Base-by-base conservation (phyloP, 2,888 invertebrate genomes). In the Torymus tubicola region DNA sequence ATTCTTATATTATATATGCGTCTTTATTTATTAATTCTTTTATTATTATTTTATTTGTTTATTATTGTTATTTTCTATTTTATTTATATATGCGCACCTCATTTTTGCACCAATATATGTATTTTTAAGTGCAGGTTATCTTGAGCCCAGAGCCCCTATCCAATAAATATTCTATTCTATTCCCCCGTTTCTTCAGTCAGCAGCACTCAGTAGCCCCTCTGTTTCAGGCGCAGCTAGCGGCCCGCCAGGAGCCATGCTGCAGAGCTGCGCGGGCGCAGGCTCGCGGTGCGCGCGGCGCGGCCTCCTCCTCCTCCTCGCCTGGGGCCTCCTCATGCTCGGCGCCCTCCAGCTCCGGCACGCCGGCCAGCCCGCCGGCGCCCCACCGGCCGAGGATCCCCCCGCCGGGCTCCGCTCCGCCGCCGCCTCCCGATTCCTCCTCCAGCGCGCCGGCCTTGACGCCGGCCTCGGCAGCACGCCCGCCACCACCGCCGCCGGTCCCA, bases 261-360 rank as follows among this genome's bases (percentile, higher is more conserved):
- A 79, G 71, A 75, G 71, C 60, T 78, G 75, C 57, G 78, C 52
- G 13, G 52, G 24, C 52, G 81, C 73, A 16, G 76, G 91, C 21
- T 89, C 92, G 81, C 89, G 92, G 81, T 92, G 92, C 90, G 87
- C 91, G 81, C 91, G 91, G 55, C 92, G 92, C 81, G 89, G 92
- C 65, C 85, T 92, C 83, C 87, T 91, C 69, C 87, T 92, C 80
- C 89, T 91, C 57, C 88, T 92, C 76, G 89, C 91, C 11, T 92
- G 92, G 92, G 91, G 91, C 75, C 87, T 92, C 81, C 88, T 92
- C 82, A 91, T 92, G 85, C 90, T 92, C 76, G 91, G 91, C 11
- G 89, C 91, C 11, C 86, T 89, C 67, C 90, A 89, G 82, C 90
- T 92, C 85, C 92, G 89, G 81, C 87, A 89, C 82, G 84, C 86